Evolutionary conservation across 2,797 vertebrate genomes (phyloP).

Genomic region (Falco berigora): DNA sequence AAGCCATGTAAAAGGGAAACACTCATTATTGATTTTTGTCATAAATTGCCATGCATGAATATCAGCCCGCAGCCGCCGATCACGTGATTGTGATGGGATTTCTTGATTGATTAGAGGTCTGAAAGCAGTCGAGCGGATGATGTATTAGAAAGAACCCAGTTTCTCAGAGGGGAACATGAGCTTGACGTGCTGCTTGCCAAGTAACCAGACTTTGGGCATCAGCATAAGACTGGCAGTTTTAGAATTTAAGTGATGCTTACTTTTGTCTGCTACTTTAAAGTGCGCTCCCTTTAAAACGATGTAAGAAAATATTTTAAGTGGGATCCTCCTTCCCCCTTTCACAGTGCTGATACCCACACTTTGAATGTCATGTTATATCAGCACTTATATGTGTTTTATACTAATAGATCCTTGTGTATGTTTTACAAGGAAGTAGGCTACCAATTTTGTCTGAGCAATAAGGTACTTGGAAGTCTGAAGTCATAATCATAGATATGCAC

Average conservation of each 20-base stretch:
- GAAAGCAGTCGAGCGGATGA: not conserved
- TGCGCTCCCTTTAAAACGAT: not conserved
- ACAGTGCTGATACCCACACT: not conserved
- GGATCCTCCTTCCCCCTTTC: not conserved
- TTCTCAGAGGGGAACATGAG: not conserved
- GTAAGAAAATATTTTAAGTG: not conserved
- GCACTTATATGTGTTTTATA: not conserved
- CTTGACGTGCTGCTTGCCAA: not conserved
- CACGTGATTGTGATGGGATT: not conserved
- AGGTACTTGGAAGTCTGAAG: constrained; percentile 57
- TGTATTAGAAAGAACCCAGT: not conserved
- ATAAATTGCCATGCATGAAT: not conserved
- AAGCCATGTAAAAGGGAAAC: not conserved
- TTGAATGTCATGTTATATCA: not conserved
- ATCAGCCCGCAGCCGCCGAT: not conserved
- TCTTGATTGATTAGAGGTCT: not conserved
- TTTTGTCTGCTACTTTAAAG: not conserved
- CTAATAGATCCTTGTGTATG: not conserved
- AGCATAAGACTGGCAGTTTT: not conserved
- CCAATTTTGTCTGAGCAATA: constrained; percentile 59
- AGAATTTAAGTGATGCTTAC: not conserved
- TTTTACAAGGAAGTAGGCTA: constrained; percentile 7
- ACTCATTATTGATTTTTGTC: not conserved
- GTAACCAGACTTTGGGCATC: not conserved
- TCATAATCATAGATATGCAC: constrained; percentile 21